Evolutionary conservation across 2,888 invertebrate genomes (phyloP), one percentile per base, ranked within the genome.

Genomic region (Marasmarcha lunaedactyla): DNA sequence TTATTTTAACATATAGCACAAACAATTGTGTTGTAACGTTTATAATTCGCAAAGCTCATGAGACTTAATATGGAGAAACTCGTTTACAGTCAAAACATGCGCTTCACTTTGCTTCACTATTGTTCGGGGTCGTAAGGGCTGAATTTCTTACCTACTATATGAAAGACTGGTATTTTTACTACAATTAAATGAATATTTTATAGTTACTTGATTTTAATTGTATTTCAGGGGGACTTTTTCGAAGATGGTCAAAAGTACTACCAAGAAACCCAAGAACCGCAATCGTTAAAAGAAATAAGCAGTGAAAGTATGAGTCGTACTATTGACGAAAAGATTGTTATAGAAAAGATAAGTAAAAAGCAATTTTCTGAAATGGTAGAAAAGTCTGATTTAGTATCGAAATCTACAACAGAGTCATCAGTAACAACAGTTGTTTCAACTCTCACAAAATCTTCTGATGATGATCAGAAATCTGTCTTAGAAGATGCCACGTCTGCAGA

Each of bases 391-490:
- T 59, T 78, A 40, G 63, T 73, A 6, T 83, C 81, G 3, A 83
- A 81, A 48, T 83, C 83, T 1, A 83, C 83, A 2, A 81, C 81
- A n/a, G 83, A 77, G 51, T 79, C 83, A 1, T 78, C 83, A 12
- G 74, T 81, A 1, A 83, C 83, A 1, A 83, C 83, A 25, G 81
- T 83, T 1, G 57, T 83, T 35, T 83, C 81, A 1, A 71, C 78
- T 2, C 55, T 83, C 36, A 78, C 79, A 1, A 83, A 81, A 55
- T 83, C 83, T 6, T 83, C 83, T 1, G 83, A 81, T 40, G 83
- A 76, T 48, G 77, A 78, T 38, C 81, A 70, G 40, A 83, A 78
- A 46, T 83, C 81, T 2, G 67, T 81, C 5, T 43, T 79, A 20
- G 83, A 81, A 58, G 83, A 81, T 48, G 76, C 66, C 9, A 83